Evolutionary conservation across 2,888 invertebrate species (phyloP).

Genomic region (Torymus texanus): DNA sequence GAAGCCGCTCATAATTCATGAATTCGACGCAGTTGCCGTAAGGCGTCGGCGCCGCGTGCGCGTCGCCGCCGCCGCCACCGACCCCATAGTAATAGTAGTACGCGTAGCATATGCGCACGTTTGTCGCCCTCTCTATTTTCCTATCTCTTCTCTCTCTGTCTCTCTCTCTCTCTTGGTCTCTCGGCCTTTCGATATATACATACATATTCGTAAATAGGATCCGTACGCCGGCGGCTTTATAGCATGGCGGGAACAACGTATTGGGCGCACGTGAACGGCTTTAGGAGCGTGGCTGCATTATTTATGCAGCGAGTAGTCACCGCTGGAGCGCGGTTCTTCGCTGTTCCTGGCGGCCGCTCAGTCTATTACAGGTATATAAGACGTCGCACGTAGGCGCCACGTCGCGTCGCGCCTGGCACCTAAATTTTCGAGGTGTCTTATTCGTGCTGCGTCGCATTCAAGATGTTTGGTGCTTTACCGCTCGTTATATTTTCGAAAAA

Average conservation of each 20-base stretch:
- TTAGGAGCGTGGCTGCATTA: constrained; percentile 19
- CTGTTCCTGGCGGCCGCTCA: not conserved
- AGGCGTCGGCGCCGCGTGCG: not conserved
- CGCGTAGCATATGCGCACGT: not conserved
- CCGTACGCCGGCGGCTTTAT: constrained; percentile 22
- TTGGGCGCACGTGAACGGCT: constrained; percentile 33
- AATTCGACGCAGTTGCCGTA: constrained; percentile 34
- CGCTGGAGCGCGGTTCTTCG: not conserved
- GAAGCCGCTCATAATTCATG: constrained; percentile 40
- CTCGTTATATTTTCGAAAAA: too few species aligned
- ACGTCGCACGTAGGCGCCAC: not conserved
- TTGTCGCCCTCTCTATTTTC: not conserved
- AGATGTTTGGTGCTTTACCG: too few species aligned
- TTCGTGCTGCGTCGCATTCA: too few species aligned
- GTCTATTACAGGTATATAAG: too few species aligned
- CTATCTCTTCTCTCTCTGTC: not conserved
- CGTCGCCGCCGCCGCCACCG: too few species aligned
- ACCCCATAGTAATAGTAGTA: not conserved
- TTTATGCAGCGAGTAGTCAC: constrained; percentile 13
- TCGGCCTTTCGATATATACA: not conserved
- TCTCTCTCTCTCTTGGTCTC: not conserved
- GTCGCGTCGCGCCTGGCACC: not conserved
- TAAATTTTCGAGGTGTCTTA: too few species aligned
- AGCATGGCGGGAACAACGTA: not conserved
- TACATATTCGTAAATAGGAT: not conserved